Base-by-base conservation (phyloP, 2,888 invertebrate species). In the Scaptomyza caliginosa region DNA sequence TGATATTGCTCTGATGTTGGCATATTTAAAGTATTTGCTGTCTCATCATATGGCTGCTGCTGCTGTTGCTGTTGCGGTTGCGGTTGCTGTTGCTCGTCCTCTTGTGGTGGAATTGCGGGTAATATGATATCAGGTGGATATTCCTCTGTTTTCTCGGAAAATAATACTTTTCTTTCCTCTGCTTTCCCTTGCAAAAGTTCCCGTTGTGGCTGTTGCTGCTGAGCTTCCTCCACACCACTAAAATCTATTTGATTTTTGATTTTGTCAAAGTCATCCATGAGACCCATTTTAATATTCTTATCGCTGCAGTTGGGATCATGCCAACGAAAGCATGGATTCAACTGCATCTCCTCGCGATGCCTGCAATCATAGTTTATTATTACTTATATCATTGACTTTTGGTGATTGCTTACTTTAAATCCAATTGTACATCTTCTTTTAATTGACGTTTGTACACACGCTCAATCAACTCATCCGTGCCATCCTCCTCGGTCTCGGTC, bases 241-340 rank as follows among this genome's bases (percentile, higher is more conserved):
- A 13, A 38, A 0, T n/a, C 32, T 21, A 34, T 42, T 19, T 55
- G 56, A 30, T 58, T 36, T 3, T 16, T 21, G 0, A 56, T 21
- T 1, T 24, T 19, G 3, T 54, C 32, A 4, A 46, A 7, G 6
- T 66, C 19, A 3, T 56, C 16, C 32, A 38, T 5, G 0, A 59
- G 4, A 3, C 45, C 45, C 62, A 80, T 77, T 21, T 84, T 66
- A 3, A 43, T 24, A 4, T 38, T 36, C 2, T 16, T 7, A 3
- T 52, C 50, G 6, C 6, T 42, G 7, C 3, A 24, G 13, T 64
- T 17, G 1, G 86, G 86, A 36, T 60, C 54, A 21, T 87, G 79
- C 86, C 86, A 80, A 5, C 67, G 64, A 21, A 76, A 54, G 2
- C 45, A n/a, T 10, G 57, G 39, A 13, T 57, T 34, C 1, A 43